phyloP scores from a whole-genome alignment of 2,797 vertebrate genomes.

The Hipposideros larvatus region DNA sequence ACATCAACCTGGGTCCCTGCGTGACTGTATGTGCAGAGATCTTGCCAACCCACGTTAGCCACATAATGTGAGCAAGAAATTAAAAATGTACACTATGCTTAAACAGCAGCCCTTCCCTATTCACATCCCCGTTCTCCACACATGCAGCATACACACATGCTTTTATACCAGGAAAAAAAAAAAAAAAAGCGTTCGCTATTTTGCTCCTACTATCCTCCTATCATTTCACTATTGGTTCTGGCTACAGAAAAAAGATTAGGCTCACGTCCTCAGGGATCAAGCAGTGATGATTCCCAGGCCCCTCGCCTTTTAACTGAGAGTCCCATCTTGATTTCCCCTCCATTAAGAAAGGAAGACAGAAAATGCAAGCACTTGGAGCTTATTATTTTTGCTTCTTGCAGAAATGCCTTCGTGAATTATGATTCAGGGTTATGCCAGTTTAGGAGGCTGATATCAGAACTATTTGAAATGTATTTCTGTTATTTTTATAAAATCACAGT shows the following conservation, averaged over 20 bases:
- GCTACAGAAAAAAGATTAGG: not conserved
- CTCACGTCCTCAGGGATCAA: not conserved
- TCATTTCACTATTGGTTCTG: constrained; percentile 20
- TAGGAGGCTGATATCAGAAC: not conserved
- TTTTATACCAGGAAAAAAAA: not conserved
- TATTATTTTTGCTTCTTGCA: not conserved
- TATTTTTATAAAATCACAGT: not conserved
- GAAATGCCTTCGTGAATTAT: constrained; percentile 53
- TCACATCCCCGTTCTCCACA: no score
- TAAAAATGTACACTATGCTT: not conserved
- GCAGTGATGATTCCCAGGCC: not conserved
- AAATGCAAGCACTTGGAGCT: not conserved
- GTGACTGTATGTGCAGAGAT: no score
- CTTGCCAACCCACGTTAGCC: not conserved
- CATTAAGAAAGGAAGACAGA: constrained; percentile 35
- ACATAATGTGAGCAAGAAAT: not conserved
- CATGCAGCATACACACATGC: not conserved
- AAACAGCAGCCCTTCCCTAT: not conserved
- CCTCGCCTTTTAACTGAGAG: not conserved
- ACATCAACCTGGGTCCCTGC: not conserved
- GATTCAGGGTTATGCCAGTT: constrained; percentile 6
- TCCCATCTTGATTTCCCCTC: not conserved
- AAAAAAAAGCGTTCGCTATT: not conserved
- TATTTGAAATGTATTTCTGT: not conserved
- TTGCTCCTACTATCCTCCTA: not conserved